A percentile compares a stretch with the other conserved stretches of the same genome.
phyloP scores from a whole-genome alignment of 2,797 vertebrate genomes.

The Babyrousa celebensis region DNA sequence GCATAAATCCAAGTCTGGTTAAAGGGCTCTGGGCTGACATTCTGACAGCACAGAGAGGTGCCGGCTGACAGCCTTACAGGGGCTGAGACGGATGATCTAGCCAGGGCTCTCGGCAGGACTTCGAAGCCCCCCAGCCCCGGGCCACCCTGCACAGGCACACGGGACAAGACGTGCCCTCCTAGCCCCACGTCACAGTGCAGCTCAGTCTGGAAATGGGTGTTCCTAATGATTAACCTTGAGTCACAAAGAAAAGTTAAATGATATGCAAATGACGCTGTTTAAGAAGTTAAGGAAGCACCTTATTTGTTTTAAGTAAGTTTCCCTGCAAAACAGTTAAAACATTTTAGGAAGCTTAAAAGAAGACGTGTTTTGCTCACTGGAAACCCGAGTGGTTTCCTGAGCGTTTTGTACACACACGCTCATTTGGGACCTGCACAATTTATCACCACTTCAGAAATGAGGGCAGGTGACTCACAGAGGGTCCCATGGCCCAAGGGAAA shows the following conservation, averaged over 20 bases:
- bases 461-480: neutral
- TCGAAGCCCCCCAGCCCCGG: neutral
- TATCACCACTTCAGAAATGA: neutral
- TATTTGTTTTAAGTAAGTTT: neutral
- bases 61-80: neutral
- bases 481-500: neutral
- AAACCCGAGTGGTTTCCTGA: neutral
- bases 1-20: neutral
- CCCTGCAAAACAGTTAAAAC: neutral
- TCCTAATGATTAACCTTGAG: neutral
- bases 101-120: accelerated
- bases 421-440: neutral
- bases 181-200: neutral
- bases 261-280: neutral
- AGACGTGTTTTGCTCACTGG: neutral
- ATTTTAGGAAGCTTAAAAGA: neutral
- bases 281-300: neutral
- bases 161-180: neutral
- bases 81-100: too few species aligned
- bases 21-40: neutral
- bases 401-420: neutral
- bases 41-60: neutral
- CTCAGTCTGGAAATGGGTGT: neutral
- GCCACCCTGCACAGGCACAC: neutral
- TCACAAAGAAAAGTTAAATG: neutral